Evolutionary conservation across 2,113 vertebrate species (phyloP).

Genomic region (Silurus glanis): DNA sequence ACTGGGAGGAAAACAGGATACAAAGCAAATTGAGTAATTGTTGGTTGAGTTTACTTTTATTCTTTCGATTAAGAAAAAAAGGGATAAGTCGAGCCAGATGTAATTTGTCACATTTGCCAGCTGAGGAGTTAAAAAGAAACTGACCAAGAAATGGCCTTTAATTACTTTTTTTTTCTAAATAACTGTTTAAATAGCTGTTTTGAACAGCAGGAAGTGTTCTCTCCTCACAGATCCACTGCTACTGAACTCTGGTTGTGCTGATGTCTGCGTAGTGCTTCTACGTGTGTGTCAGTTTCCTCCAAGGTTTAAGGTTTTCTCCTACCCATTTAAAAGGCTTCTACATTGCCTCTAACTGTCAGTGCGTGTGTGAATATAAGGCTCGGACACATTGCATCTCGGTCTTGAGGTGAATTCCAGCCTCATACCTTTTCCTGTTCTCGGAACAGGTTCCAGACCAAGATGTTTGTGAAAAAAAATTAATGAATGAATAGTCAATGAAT

Average conservation of each 20-base stretch:
- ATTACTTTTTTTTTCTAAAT: not conserved
- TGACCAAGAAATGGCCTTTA: not conserved
- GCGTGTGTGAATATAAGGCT: not conserved
- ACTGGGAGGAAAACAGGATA: slow-evolving; percentile 69
- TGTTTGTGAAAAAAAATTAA: not conserved
- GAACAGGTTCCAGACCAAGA: not conserved
- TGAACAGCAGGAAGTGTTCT: not conserved
- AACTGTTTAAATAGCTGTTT: not conserved
- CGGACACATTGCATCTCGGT: not conserved
- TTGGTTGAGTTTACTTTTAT: not conserved
- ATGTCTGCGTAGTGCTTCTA: not conserved
- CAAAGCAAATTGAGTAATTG: not conserved
- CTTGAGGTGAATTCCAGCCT: not conserved
- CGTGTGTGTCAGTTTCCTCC: not conserved
- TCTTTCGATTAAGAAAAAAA: not conserved
- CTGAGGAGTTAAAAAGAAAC: not conserved
- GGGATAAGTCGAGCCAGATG: not conserved
- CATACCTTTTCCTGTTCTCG: not conserved
- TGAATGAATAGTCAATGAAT: not conserved
- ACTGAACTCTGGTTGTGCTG: not conserved
- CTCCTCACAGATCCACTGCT: too few relatives aligned
- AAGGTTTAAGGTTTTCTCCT: not conserved
- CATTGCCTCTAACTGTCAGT: not conserved
- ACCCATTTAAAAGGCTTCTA: not conserved
- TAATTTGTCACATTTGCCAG: not conserved